A percentile compares a stretch with the other conserved stretches of the same genome.
These are phyloP conservation scores for Steatocranus sp. DNA, from an alignment of 2,797 vertebrate species.

Conservation along the genomic window DNA sequence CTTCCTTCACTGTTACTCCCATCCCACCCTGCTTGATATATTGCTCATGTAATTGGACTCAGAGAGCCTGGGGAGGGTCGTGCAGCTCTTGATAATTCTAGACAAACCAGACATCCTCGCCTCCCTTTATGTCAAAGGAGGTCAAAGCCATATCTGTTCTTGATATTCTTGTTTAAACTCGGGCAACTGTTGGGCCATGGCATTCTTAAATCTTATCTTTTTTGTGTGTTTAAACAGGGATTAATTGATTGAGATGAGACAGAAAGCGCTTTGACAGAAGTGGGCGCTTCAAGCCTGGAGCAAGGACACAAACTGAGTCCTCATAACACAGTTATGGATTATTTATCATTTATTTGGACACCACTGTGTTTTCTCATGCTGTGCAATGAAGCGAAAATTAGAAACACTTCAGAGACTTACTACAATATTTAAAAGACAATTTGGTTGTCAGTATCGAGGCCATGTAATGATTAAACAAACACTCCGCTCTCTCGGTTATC, in stretches of 20 bases:
- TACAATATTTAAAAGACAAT: slow-evolving; percentile 15
- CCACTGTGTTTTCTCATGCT: not conserved
- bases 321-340: slow-evolving; percentile 15
- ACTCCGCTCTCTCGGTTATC: not conserved
- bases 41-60: slow-evolving; percentile 33
- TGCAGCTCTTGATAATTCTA: slow-evolving; percentile 64
- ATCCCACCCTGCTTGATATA: slow-evolving; percentile 43
- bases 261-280: not conserved
- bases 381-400: not conserved
- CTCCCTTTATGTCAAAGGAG: slow-evolving; percentile 56
- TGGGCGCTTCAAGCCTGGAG: slow-evolving; percentile 11
- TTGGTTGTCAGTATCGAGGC: slow-evolving; percentile 29
- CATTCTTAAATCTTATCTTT: not conserved
- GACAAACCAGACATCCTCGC: slow-evolving; percentile 49
- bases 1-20: slow-evolving; percentile 39
- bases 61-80: slow-evolving; percentile 37
- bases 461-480: slow-evolving; percentile 10
- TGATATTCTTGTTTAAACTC: not conserved
- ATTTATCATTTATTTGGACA: slow-evolving; percentile 33
- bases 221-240: slow-evolving; percentile 15
- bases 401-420: not conserved
- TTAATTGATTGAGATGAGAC: slow-evolving; percentile 41
- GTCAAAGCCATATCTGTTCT: slow-evolving; percentile 47
- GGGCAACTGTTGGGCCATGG: not conserved
- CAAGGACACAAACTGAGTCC: slow-evolving; percentile 5